Base-by-base conservation (phyloP, 1,140 invertebrate species). In the Aphidius ervi region DNA sequence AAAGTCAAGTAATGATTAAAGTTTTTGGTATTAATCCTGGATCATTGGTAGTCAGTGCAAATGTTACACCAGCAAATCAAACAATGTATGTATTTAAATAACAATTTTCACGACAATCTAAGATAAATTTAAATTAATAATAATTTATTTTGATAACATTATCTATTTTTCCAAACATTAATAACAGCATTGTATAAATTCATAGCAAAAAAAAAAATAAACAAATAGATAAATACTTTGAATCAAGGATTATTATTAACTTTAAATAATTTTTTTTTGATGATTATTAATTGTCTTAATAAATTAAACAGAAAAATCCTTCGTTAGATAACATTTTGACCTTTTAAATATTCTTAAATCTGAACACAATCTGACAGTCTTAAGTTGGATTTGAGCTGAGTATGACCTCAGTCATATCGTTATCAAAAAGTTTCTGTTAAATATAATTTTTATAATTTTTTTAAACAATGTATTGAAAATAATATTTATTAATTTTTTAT, bases 21-120 rank as follows among this genome's bases (percentile, higher is more conserved):
- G 78, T 86, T 43, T 79, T 80, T 10, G 86, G 84, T 20, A 72
- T 81, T 3, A 79, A 73, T 43, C 82, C 85, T 6, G 86, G 87
- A 58, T 81, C 83, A 62, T 79, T 84, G 0, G 78, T 82, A 45
- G 70, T 87, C 9, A 81, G 74, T 8, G 79, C 82, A 54, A 83
- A 83, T 68, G 79, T 82, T 40, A 82, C 79, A 3, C 81, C 82
- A 4, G 56, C 45, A 31, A 76, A 80, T 65, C 67, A 73, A 64
- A 67, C 79, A 48, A 68, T 80, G 82, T 83, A 69, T 82, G 81
- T 82, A 62, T 49, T 8, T n/a, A 43, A 41, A 42, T 23, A 5
- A 16, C 0, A 23, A 23, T 8, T 23, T 16, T 49, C 47, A 23
- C 4, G 5, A 7, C 0, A 16, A 16, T 49, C 47, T 23, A 16